These are phyloP conservation scores for Rhea americana DNA, from an alignment of 2,113 vertebrate genomes.

Conservation along the genomic window DNA sequence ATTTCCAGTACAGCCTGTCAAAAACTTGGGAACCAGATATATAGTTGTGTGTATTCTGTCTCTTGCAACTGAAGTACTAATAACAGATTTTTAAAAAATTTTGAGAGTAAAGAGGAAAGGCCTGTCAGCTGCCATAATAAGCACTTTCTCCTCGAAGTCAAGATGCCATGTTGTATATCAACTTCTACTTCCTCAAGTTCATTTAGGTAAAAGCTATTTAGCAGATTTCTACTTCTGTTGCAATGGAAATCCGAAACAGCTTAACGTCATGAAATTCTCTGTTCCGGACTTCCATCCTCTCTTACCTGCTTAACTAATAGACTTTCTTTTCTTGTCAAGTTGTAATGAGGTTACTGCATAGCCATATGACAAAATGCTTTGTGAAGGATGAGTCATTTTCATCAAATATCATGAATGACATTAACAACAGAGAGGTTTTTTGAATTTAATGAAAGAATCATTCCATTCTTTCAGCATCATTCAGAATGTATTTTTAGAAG, in stretches of 20 bases:
- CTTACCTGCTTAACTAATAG: background rate
- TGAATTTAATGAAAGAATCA: slow-evolving; percentile 20
- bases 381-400: slow-evolving; percentile 41
- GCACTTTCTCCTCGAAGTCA: background rate
- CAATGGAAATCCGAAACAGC: background rate
- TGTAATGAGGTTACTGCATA: slow-evolving; percentile 20
- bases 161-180: background rate
- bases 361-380: slow-evolving; percentile 19
- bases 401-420: background rate
- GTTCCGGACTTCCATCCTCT: background rate
- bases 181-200: background rate
- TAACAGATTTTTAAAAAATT: background rate
- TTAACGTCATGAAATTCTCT: background rate
- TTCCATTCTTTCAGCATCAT: background rate
- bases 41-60: background rate
- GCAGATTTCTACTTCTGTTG: background rate
- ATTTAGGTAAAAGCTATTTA: background rate
- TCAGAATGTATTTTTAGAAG: background rate
- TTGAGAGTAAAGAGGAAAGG: background rate
- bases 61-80: background rate
- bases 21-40: background rate
- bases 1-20: background rate
- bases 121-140: background rate
- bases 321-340: background rate
- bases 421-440: background rate